Evolutionary conservation across 2,797 vertebrate genomes (phyloP).

Genomic region (Chelon labrosus): DNA sequence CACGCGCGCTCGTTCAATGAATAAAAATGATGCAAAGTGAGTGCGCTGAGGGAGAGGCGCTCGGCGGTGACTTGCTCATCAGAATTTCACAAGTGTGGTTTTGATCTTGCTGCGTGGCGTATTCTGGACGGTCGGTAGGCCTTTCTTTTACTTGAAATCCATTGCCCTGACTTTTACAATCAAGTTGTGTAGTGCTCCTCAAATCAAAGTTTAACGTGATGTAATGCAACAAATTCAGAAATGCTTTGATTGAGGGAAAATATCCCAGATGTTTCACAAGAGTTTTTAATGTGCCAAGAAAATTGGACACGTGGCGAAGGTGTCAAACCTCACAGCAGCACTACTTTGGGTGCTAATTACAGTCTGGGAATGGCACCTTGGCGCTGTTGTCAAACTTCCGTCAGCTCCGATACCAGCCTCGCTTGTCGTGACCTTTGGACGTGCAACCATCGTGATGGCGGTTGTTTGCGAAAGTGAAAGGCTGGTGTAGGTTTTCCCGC

Average conservation of each 20-base stretch:
- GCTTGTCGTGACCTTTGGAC: neutral
- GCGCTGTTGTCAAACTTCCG: neutral
- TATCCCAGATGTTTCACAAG: neutral
- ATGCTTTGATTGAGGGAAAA: neutral
- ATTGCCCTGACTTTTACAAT: no score
- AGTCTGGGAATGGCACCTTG: neutral
- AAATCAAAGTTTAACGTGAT: neutral
- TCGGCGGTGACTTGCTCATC: conserved; percentile 46
- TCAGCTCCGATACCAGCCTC: neutral
- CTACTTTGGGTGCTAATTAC: neutral
- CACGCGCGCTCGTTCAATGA: conserved; percentile 59
- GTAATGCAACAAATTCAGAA: neutral
- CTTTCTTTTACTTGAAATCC: neutral
- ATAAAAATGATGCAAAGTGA: conserved; percentile 67
- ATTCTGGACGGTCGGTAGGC: neutral
- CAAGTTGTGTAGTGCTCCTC: neutral
- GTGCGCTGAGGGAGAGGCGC: conserved; percentile 38
- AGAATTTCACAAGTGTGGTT: conserved; percentile 39
- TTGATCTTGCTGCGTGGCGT: conserved; percentile 40
- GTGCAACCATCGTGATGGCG: neutral
- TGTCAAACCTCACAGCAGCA: neutral
- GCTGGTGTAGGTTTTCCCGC: neutral
- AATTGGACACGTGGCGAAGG: neutral
- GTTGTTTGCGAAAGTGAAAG: neutral
- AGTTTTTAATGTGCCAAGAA: neutral